Percentiles rank a stretch among this genome's conserved stretches.
These are phyloP conservation scores for Rhipidura dahli DNA, from an alignment of 2,113 vertebrate genomes.

Conservation along the genomic window DNA sequence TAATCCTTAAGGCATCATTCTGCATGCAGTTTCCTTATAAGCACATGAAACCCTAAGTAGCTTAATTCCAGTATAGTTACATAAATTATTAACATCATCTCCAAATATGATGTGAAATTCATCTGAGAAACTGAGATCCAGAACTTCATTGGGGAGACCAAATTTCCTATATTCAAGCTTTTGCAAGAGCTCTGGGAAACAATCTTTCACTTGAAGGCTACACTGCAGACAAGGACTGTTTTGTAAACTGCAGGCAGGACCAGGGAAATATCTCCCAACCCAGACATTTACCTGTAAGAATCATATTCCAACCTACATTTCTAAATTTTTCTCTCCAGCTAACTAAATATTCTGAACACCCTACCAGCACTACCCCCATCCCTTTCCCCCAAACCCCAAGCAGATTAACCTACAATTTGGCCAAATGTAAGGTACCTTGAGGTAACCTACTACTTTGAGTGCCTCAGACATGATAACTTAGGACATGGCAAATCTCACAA, in stretches of 20 bases:
- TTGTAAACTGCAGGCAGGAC: neutral
- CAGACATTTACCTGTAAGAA: neutral
- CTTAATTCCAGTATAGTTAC: conserved; percentile 45
- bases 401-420: neutral
- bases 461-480: neutral
- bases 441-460: neutral
- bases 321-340: neutral
- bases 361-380: accelerated
- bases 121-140: neutral
- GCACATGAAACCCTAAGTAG: conserved; percentile 12
- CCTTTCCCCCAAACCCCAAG: neutral
- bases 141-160: neutral
- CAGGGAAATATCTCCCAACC: neutral
- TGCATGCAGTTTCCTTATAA: conserved; percentile 7
- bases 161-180: neutral
- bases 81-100: conserved; percentile 57
- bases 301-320: neutral
- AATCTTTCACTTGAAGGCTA: neutral
- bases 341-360: neutral
- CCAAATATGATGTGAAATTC: conserved; percentile 27
- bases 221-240: neutral
- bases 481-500: neutral
- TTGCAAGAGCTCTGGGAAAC: neutral
- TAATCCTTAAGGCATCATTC: conserved; percentile 37
- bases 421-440: neutral